These are phyloP conservation scores for Alosa sapidissima DNA, from an alignment of 2,797 vertebrate species.

Conservation along the genomic window DNA sequence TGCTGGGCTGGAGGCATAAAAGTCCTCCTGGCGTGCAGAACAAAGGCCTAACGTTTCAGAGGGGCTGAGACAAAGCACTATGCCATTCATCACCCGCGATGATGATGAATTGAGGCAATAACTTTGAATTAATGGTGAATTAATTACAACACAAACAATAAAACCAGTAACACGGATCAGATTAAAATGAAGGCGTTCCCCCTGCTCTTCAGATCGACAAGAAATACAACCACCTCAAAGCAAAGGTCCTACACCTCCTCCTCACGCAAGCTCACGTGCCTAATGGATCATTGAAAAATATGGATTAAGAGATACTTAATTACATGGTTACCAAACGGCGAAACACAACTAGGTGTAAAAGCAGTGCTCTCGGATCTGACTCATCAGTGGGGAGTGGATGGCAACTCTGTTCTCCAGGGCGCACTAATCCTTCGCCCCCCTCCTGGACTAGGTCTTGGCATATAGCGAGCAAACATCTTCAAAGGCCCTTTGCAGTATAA, in stretches of 20 bases:
- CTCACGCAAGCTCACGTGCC: not conserved
- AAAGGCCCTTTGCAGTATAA: constrained; percentile 66
- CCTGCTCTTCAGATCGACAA: not conserved
- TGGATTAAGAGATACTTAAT: not conserved
- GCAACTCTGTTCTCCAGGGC: constrained; percentile 46
- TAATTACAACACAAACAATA: not conserved
- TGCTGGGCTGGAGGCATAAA: not conserved
- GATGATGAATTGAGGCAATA: not conserved
- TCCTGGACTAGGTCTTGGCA: constrained; percentile 48
- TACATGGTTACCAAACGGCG: not conserved
- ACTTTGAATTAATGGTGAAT: not conserved
- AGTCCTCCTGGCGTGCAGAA: not conserved
- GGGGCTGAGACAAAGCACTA: not conserved
- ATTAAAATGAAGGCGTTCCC: not conserved
- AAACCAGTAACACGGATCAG: not conserved
- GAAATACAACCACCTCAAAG: not conserved
- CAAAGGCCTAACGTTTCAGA: constrained; percentile 2
- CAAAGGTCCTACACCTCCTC: not conserved
- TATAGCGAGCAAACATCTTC: constrained; percentile 67
- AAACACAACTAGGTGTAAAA: not conserved
- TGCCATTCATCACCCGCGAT: not conserved
- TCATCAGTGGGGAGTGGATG: not conserved
- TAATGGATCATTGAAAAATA: not conserved
- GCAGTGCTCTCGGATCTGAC: not conserved
- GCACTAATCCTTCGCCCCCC: constrained; percentile 36